Evolutionary conservation across 1,140 invertebrate species (phyloP), one percentile per base, ranked within the genome.

Genomic region (Zaprionus ornatus): DNA sequence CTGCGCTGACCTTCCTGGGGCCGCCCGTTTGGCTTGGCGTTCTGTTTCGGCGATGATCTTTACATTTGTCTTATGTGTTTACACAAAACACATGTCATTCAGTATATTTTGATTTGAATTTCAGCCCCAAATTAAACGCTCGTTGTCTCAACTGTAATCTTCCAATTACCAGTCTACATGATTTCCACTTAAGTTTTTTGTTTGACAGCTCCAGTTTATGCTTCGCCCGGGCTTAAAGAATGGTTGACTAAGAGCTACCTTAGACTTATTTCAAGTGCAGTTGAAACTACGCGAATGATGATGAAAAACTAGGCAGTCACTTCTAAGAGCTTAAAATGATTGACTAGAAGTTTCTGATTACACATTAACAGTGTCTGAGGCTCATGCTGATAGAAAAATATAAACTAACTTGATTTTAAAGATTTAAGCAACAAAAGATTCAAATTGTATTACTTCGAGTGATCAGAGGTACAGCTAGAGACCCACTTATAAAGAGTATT

Each of bases 1-100:
- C 50, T 65, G 25, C 65, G 23, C 50, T 29, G 82, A 80, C 81
- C 77, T 83, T 83, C 67, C 37, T 50, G 21, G 37, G 37, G 15
- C 37, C 2, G 29, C 9, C 9, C 29, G 9, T 6, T 25, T 4
- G 25, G 25, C 5, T 25, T 71, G 59, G 45, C 56, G 37, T 72
- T 62, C 60, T 17, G 52, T 59, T 27, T 50, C n/a, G 10, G 37
- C 13, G 37, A 77, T 57, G 15, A 48, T 54, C 40, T 23, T 40
- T 65, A 32, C 52, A 48, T 55, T 54, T 55, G 23, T 27, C 23
- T 55, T 23, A 15, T 40, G 37, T 40, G 37, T 6, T 40, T n/a
- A 40, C 29, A 35, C 37, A 68, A 62, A 69, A 17, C 29, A 57
- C 21, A 66, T 74, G 57, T 74, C 72, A 74, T 57, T 62, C 57